Evolutionary conservation across 1,140 invertebrate species (phyloP), one percentile per base, ranked within the genome.

Genomic region (Contarinia nasturtii): DNA sequence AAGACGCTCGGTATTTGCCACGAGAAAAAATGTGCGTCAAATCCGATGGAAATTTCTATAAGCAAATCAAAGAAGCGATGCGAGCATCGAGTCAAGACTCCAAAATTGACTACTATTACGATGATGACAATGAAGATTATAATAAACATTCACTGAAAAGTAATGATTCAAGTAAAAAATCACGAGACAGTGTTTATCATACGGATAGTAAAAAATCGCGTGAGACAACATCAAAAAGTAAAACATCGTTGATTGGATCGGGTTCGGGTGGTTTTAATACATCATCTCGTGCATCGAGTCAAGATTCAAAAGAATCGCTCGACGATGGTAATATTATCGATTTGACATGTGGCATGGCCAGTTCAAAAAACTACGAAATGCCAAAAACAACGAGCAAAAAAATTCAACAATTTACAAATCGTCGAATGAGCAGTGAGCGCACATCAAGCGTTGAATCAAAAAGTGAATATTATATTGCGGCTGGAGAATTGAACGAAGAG

Each of bases 31-130:
- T 77, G 5, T 75, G 73, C 1, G 69, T 77, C 14, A 71, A 77
- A 55, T 79, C 76, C 0, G 76, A 79, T 54, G 76, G 76, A 1
- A 73, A 68, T 52, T 78, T 76, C 54, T 78, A 78, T 53, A 76
- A 76, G 51, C 72, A 74, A 51, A 75, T 77, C 37, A 75, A 76
- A 52, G 63, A 72, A 15, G 65, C 65, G 8, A 65, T 76, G 18
- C 63, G 75, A 19, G 74, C 72, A 10, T 77, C 76, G 0, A 78
- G 76, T 57, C 69, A 75, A 48, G 76, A 79, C 54, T 77, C 74
- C 14, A 74, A 74, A 51, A 77, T 74, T 49, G 76, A 78, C 53
- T 69, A 76, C 50, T 76, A 75, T 49, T 75, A 77, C 54, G 71
- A 73, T 0, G 76, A 75, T 60, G 22, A 44, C 22, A 14, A 38